Base-by-base conservation (phyloP, 2,113 vertebrate species). In the Pungitius pungitius region DNA sequence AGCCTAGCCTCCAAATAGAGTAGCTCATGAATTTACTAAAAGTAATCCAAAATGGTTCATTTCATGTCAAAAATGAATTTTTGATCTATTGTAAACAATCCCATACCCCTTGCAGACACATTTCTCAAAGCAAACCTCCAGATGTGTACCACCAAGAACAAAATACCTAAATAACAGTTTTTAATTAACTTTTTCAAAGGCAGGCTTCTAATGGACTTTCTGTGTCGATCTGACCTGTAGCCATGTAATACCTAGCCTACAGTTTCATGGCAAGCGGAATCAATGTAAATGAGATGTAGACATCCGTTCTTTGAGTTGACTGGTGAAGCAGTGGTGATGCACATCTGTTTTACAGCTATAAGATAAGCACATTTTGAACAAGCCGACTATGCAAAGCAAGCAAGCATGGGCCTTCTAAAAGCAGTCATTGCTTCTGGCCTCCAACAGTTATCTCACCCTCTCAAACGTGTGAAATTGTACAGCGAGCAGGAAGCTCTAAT, bases 401-500 rank as follows among this genome's bases (percentile, higher is more conserved):
- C 49, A 27, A 14, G 14, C 4, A 35, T 52, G n/a, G 30, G 3
- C 18, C 3, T 12, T 12, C n/a, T 14, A 7, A 10, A 26, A 3
- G 30, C 22, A 61, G 22, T 2, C 56, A 3, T 51, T 61, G 33
- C 7, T 59, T 70, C 49, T 9, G 47, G 2, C 35, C 35, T 64
- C 64, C 64, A 49, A 52, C 5, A 39, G 43, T 35, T 71, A 22
- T 70, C 39, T 77, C 59, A 47, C 30, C 6, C 39, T 65, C 58
- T 69, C 51, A 33, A 66, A 64, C 45, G 69, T 77, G 59, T 42
- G 40, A 80, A 77, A 69, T 73, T 64, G 54, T 73, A 42, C 69
- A 73, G 59, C 60, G 6, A 26, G 43, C 45, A 52, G 39, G 61
- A 57, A 49, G 51, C 15, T 24, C 15, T n/a, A 22, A 70, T 79